Percentiles rank a stretch among this genome's conserved stretches.
phyloP scores from a whole-genome alignment of 1,140 invertebrate species.

The Pinna nobilis region DNA sequence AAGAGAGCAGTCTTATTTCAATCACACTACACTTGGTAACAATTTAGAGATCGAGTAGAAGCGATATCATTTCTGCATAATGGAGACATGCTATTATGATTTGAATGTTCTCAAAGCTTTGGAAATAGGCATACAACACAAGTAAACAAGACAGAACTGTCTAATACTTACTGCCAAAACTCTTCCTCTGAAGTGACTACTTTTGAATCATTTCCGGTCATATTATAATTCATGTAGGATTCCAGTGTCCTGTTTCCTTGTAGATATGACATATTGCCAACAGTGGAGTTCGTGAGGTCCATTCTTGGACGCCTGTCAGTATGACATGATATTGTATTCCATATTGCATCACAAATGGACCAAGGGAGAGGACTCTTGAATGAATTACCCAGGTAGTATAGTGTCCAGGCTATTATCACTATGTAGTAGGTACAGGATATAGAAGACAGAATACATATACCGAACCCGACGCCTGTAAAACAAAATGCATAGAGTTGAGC shows the following conservation, averaged over 20 bases:
- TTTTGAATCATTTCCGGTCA: background rate
- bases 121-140: too few relatives aligned
- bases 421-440: conserved; percentile 72
- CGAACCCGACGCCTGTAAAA: conserved; percentile 30
- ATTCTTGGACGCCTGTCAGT: conserved; percentile 83
- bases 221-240: background rate
- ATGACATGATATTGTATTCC: conserved; percentile 79
- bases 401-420: conserved; percentile 77
- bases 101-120: too few relatives aligned
- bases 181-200: conserved; percentile 50
- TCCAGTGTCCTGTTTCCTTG: background rate
- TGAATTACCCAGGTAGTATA: conserved; percentile 75
- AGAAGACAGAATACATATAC: conserved; percentile 12
- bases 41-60: too few relatives aligned
- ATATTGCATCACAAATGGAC: conserved; percentile 74
- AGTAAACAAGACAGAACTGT: too few relatives aligned
- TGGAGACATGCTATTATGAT: too few relatives aligned
- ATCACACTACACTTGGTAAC: too few relatives aligned
- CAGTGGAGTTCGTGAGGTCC: background rate
- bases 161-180: conserved; percentile 58
- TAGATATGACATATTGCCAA: background rate
- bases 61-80: too few relatives aligned
- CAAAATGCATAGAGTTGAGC: too few relatives aligned
- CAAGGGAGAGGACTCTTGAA: conserved; percentile 73
- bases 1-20: too few relatives aligned